Evolutionary conservation across 1,140 invertebrate genomes (phyloP), one percentile per base, ranked within the genome.

Genomic region (Lordiphosa clarofinis): DNA sequence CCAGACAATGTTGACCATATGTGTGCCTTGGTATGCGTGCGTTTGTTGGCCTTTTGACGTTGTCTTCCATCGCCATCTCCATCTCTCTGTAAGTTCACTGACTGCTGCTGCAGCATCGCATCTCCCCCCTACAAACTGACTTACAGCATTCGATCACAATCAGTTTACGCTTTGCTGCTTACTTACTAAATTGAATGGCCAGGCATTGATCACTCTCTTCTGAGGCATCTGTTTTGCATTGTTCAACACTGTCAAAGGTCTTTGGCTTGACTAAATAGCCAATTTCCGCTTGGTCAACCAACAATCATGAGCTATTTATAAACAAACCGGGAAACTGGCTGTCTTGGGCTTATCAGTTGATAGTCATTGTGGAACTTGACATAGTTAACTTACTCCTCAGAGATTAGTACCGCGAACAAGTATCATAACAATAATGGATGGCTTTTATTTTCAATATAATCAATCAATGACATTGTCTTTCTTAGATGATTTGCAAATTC

Each of bases 41-140:
- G 75, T 82, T 79, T 79, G 75, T 79, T 79, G 76, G 75, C 75
- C 75, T 81, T 68, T 81, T 69, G 66, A 69, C 65, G 66, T 69
- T 15, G 21, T 11, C 13, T 15, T 39, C 47, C 42, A 7, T 7
- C 15, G n/a, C 11, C 35, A 37, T 49, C 47, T 9, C 4, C 36
- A 43, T 49, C 46, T 39, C 61, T 58, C 57, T 55, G 69, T 63
- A 66, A 66, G 69, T 73, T 62, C 66, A 70, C 66, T 69, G 64
- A 68, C 64, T 67, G 63, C 61, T 19, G 36, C 53, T 47, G 62
- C 56, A 35, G 42, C 43, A 46, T 33, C 43, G 50, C 49, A 53
- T 56, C 46, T 46, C 40, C 39, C 37, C 24, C 31, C 48, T 36
- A 48, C 65, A 54, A 56, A 33, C 36, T 42, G 21, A 48, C 61